Percentiles rank a stretch among this genome's conserved stretches.
Evolutionary conservation across 1,140 invertebrate species (phyloP).

Genomic region (Lepidurus couesii): DNA sequence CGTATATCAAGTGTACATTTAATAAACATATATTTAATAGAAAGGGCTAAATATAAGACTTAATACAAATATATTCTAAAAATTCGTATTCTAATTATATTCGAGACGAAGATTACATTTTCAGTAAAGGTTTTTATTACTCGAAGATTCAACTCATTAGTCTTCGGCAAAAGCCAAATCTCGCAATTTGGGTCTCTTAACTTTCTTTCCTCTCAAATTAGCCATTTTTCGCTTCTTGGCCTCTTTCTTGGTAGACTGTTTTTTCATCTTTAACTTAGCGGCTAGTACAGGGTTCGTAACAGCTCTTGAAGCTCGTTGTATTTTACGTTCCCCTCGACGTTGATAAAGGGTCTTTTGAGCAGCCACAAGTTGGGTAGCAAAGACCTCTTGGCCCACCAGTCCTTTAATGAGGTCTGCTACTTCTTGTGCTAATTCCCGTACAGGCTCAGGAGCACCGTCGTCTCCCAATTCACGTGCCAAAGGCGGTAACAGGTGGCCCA

Average conservation of each 20-base stretch:
- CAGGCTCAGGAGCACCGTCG: constrained; percentile 43
- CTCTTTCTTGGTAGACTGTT: constrained; percentile 67
- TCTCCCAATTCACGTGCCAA: constrained; percentile 58
- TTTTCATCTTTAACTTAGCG: constrained; percentile 67
- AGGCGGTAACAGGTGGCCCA: constrained; percentile 56
- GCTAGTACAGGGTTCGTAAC: constrained; percentile 68
- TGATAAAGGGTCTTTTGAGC: constrained; percentile 55
- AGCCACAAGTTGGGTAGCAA: constrained; percentile 53
- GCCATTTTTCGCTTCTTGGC: constrained; percentile 63
- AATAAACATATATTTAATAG: no score
- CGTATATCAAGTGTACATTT: no score
- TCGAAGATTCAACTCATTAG: not conserved
- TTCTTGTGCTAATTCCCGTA: constrained; percentile 54
- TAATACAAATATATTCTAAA: no score
- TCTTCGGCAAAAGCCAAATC: constrained; percentile 34
- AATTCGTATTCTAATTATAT: no score
- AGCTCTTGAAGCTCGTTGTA: constrained; percentile 53
- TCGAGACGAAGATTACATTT: not conserved
- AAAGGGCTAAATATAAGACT: no score
- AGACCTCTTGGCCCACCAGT: constrained; percentile 57
- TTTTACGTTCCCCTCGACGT: constrained; percentile 60
- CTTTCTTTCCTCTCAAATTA: constrained; percentile 48
- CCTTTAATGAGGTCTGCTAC: constrained; percentile 57
- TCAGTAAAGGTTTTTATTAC: not conserved
- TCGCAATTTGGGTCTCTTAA: constrained; percentile 41